Evolutionary conservation across 2,888 invertebrate genomes (phyloP).

Genomic region (Pandemis heparana): DNA sequence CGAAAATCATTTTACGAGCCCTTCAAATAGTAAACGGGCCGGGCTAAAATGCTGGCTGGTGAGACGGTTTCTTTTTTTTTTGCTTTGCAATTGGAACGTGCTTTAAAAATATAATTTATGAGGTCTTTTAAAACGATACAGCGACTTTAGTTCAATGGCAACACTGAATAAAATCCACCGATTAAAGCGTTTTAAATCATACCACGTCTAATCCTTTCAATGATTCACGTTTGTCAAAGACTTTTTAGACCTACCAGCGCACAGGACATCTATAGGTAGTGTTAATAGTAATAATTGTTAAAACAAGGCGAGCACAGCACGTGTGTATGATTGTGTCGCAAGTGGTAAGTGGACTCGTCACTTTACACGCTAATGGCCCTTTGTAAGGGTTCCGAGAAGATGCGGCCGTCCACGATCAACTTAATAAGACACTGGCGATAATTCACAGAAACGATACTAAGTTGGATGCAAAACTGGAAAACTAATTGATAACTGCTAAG

Average conservation of each 20-base stretch:
- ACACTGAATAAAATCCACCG: not conserved
- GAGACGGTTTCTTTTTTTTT: conserved; percentile 37
- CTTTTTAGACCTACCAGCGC: conserved; percentile 5
- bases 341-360: conserved; percentile 69
- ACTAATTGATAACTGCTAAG: conserved; percentile 15
- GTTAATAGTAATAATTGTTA: conserved; percentile 30
- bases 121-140: conserved; percentile 25
- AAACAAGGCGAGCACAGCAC: conserved; percentile 39
- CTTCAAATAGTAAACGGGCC: conserved; percentile 77
- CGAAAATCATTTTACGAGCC: conserved; percentile 82
- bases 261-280: conserved; percentile 17
- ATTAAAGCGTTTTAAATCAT: not conserved
- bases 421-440: conserved; percentile 36
- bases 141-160: not conserved
- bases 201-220: not conserved
- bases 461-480: conserved; percentile 19
- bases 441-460: conserved; percentile 35
- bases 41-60: conserved; percentile 49
- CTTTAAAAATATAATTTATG: conserved; percentile 33
- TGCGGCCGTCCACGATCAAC: conserved; percentile 49
- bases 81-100: conserved; percentile 34
- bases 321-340: conserved; percentile 41
- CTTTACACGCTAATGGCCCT: conserved; percentile 66
- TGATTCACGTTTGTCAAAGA: not conserved
- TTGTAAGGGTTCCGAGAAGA: conserved; percentile 75